Evolutionary conservation across 2,888 invertebrate species (phyloP).

Genomic region (Brenthis ino): DNA sequence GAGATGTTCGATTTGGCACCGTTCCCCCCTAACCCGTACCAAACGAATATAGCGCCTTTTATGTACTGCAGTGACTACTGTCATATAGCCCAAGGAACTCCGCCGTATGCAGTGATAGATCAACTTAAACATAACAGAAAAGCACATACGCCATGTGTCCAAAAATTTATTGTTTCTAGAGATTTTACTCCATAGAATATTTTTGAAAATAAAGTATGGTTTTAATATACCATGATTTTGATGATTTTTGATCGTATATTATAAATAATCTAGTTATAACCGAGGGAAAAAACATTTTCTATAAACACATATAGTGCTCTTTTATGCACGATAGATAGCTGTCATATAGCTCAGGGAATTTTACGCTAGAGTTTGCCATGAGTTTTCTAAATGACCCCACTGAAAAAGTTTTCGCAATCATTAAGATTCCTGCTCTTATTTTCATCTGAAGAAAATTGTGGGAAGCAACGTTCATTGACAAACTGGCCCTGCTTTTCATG

Average conservation of each 20-base stretch:
- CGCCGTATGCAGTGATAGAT: conserved; percentile 65
- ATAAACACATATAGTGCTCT: too few relatives aligned
- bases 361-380: too few relatives aligned
- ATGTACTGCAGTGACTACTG: conserved; percentile 79
- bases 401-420: too few relatives aligned
- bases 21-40: conserved; percentile 70
- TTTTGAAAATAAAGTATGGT: neutral
- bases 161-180: conserved; percentile 53
- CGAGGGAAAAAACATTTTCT: too few relatives aligned
- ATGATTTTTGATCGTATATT: neutral
- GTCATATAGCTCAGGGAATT: too few relatives aligned
- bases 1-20: conserved; percentile 67
- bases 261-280: too few relatives aligned
- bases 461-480: too few relatives aligned
- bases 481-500: too few relatives aligned
- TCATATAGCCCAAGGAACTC: conserved; percentile 68
- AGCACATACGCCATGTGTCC: conserved; percentile 50
- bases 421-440: too few relatives aligned
- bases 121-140: conserved; percentile 55
- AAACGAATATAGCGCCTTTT: conserved; percentile 72
- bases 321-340: too few relatives aligned
- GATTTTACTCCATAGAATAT: conserved; percentile 43
- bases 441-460: too few relatives aligned
- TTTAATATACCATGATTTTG: neutral
- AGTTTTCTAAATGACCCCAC: too few relatives aligned